Conservation (phyloP, 2,113 vertebrate species). For the Trematocara zebra region DNA sequence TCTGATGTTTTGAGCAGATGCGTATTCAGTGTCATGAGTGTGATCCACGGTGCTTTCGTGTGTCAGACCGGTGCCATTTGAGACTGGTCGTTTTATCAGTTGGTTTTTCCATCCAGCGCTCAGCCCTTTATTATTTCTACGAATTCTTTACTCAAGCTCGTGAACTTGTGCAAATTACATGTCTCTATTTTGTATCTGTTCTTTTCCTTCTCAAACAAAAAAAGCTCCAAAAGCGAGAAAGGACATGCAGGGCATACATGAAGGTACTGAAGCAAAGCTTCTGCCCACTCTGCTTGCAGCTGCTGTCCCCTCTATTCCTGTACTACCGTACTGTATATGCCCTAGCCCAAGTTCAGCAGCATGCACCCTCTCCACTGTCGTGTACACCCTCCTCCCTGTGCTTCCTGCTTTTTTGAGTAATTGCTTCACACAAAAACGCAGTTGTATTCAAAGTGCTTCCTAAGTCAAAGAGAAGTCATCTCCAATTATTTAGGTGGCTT, state of each 20-base stretch:
- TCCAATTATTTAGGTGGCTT: conserved; percentile 34
- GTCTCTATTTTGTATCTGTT: conserved; percentile 68
- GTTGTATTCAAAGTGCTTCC: conserved; percentile 31
- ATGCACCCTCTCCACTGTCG: conserved; percentile 59
- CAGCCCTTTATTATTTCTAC: neutral
- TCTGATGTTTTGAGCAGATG: neutral
- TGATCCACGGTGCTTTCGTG: neutral
- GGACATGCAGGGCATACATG: conserved; percentile 99
- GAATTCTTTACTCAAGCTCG: conserved; percentile 7
- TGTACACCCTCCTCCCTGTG: conserved; percentile 37
- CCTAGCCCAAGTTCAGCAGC: conserved; percentile 73
- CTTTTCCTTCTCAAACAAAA: conserved; percentile 68
- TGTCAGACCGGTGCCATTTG: neutral
- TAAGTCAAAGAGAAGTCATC: conserved; percentile 52
- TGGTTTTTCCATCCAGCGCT: neutral
- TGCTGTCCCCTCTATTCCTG: conserved; percentile 34
- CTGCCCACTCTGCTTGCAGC: conserved; percentile 74
- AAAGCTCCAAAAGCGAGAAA: conserved; percentile 99
- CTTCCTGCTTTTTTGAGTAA: conserved; percentile 49
- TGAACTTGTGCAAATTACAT: conserved; percentile 58
- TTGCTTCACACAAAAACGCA: conserved; percentile 33
- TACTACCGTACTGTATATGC: conserved; percentile 32
- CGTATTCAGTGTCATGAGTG: neutral
- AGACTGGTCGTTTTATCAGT: neutral
- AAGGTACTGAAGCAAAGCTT: conserved; percentile 90